phyloP scores from a whole-genome alignment of 1,140 invertebrate species.

The Eueides isabella region DNA sequence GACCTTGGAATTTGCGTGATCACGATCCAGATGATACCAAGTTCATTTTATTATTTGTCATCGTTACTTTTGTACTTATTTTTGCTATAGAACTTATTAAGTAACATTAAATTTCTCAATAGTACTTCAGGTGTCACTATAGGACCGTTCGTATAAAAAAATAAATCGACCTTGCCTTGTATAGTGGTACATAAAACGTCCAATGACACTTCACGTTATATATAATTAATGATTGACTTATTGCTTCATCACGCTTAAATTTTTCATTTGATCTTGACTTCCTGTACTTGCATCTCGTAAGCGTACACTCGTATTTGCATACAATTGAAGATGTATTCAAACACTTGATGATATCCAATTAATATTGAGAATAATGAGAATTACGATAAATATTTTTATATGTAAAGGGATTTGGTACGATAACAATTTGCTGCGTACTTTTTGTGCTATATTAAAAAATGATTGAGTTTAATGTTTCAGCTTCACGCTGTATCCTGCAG shows the following conservation, averaged over 20 bases:
- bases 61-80: constrained; percentile 19
- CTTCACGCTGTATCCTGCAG: too few relatives aligned
- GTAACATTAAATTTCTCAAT: not conserved
- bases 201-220: not conserved
- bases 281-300: constrained; percentile 3
- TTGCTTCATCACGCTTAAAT: not conserved
- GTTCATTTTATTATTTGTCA: constrained; percentile 28
- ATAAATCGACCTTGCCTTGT: not conserved
- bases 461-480: too few relatives aligned
- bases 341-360: constrained; percentile 15
- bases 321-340: constrained; percentile 22
- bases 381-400: not conserved
- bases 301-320: constrained; percentile 9
- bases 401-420: not conserved
- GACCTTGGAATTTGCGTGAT: constrained; percentile 61
- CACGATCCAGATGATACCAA: constrained; percentile 55
- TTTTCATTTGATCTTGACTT: constrained; percentile 7
- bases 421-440: not conserved
- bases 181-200: not conserved
- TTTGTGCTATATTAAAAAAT: not conserved
- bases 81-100: not conserved
- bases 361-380: constrained; percentile 11
- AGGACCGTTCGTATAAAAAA: not conserved
- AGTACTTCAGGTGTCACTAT: not conserved
- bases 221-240: not conserved